A percentile compares a stretch with the other conserved stretches of the same genome.
Conservation (phyloP, 2,113 vertebrate species). For the Laticauda colubrina region DNA sequence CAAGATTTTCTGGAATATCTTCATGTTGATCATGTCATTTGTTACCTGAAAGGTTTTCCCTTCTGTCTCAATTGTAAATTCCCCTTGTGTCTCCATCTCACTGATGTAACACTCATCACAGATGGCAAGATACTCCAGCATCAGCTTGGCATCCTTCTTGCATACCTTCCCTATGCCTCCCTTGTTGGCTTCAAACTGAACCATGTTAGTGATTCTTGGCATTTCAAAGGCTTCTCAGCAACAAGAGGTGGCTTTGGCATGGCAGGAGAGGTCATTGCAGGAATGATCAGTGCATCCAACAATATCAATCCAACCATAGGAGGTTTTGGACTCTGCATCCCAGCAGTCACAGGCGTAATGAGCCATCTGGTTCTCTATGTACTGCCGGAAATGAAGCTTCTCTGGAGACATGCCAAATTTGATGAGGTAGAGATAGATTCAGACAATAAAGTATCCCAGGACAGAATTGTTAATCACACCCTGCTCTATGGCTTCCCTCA, state of each 20-base stretch:
- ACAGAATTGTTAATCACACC: constrained; percentile 98
- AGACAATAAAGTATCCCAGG: constrained; percentile 96
- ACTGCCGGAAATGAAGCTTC: constrained; percentile 96
- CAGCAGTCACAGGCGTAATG: constrained; percentile 99
- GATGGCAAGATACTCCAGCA: too few species aligned
- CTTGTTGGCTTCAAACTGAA: too few species aligned
- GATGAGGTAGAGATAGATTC: constrained; percentile 96
- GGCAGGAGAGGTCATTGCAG: too few species aligned
- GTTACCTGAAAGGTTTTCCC: constrained; percentile 91
- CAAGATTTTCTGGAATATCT: constrained; percentile 94
- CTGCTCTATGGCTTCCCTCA: constrained; percentile 94
- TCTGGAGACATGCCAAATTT: constrained; percentile 92
- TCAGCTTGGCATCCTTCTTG: too few species aligned
- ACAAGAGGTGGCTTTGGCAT: too few species aligned
- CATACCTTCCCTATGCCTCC: too few species aligned
- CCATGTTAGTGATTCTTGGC: too few species aligned
- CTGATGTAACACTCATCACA: too few species aligned
- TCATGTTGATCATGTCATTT: constrained; percentile 92
- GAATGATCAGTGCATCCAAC: too few species aligned
- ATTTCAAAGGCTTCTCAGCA: too few species aligned
- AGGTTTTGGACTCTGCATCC: constrained; percentile 97
- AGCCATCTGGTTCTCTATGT: constrained; percentile 99
- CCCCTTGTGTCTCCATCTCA: constrained; percentile 53
- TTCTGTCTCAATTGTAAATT: constrained; percentile 91
- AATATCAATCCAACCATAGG: constrained; percentile 65